Base-by-base conservation (phyloP, 2,888 invertebrate species). In the Ganaspis brasiliensis region DNA sequence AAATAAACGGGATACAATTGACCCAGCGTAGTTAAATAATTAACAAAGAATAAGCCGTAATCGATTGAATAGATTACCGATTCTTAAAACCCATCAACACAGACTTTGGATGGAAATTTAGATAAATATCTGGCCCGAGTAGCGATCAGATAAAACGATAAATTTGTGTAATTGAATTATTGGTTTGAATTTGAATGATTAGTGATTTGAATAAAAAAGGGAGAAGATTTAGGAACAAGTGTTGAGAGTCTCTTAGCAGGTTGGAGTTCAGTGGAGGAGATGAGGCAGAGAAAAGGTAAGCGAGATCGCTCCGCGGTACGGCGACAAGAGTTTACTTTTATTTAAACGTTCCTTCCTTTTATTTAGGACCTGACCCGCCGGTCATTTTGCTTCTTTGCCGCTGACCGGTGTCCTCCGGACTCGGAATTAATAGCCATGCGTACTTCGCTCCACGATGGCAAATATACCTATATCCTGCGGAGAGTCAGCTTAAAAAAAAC, bases 291-390 rank as follows among this genome's bases (percentile, higher is more conserved):
- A 45, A 67, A 67, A 45, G n/a, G 45, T 21, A 40, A 49, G 45
- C 45, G 67, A 67, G 67, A 67, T 67, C 45, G 45, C n/a, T 49
- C n/a, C 45, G 26, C 67, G 26, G 40, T 45, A 81, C 83, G 81
- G 86, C 88, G 86, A 90, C 91, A 90, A 89, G 89, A 89, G 87
- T 91, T 91, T 90, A 90, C 90, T 91, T 91, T 91, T 90, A 91
- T 91, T 90, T 89, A 91, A 91, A 89, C 88, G 89, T 88, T 89
- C 87, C 87, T 87, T 88, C 87, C 87, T 90, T 90, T 90, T 91
- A 90, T 91, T 91, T 90, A 89, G 89, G 89, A 88, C 85, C 89
- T 89, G 89, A 89, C 89, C 90, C 88, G 85, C 84, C 87, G 87
- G 85, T 86, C 86, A 86, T 87, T 87, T 86, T 85, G 87, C 85